Base-by-base conservation (phyloP, 2,888 invertebrate genomes). In the Cyclophora punctaria region DNA sequence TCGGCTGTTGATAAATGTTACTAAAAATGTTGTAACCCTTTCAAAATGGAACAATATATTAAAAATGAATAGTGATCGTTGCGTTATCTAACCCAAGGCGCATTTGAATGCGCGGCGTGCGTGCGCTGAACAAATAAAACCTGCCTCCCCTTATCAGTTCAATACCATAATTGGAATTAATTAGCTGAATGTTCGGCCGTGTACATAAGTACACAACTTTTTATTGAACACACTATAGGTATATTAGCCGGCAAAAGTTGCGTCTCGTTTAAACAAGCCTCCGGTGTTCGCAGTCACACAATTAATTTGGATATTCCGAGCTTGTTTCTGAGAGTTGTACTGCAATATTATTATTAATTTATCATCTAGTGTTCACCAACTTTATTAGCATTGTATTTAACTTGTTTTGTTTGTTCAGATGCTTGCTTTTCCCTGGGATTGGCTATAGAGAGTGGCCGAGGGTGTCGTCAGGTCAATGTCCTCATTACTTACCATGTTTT, bases 131-230 rank as follows among this genome's bases (percentile, higher is more conserved):
- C 55, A 53, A 52, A 61, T 59, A 59, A 61, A 58, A 60, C 48
- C 52, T 5, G 40, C 56, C 53, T 56, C 34, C 44, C 53, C 57
- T 56, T 61, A 61, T 61, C 60, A 51, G 55, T 50, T 51, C 59
- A 55, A 56, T 61, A 57, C 57, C 60, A 61, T 61, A 61, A 61
- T 61, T 57, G 55, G 57, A 57, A 59, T 57, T 61, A 61, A 61
- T 61, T 59, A 59, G 53, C 48, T 44, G 48, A 55, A 59, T 56
- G 59, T 61, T 56, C 49, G 56, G 47, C 52, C 55, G 41, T n/a
- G 47, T 46, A 45, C 54, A 49, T 50, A 43, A 37, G 37, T 37
- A 53, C 42, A 42, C 42, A 7, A 7, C 5, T 55, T 58, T 55
- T 47, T 55, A 51, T 54, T 53, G 49, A 50, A 48, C 44, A 44